Evolutionary conservation across 2,888 invertebrate species (phyloP), one percentile per base, ranked within the genome.

Genomic region (Meliscaeva auricollis): DNA sequence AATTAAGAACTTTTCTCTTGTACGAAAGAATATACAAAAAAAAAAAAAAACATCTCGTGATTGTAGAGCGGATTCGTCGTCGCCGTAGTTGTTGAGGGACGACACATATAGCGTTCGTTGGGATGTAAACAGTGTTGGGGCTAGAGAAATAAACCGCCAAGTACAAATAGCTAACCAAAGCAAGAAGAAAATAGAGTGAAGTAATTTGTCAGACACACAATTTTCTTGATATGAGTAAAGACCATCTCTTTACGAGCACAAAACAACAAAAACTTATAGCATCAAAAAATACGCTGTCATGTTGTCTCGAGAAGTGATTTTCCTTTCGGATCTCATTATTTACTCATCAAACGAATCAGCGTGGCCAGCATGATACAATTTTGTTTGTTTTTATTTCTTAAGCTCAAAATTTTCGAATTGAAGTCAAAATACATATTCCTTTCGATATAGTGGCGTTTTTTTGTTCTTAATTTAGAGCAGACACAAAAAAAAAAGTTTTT

Each of bases 1-100:
- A 94, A 94, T 94, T 93, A 92, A 94, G 94, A 94, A 94, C 93
- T 93, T 93, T 87, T 85, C 77, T 41, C 60, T 22, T 26, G 26
- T 3, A 3, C 4, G 26, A 26, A 26, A 26, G 4, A 26, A 26
- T 15, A 32, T 32, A 30, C 41, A 58, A 38, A 54, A 62, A 54
- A 69, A 44, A 30, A 56, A 56, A 74, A 35, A 38, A 38, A 32
- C 50, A 50, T 15, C 6, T 64, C 64, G 22, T 20, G 38, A 20
- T 38, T 11, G 30, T 11, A 17, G 9, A 44, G 30, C 44, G 46
- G 46, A 32, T 46, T 38, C 41, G 46, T n/a, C n/a, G n/a, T n/a
- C n/a, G n/a, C 9, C 48, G 41, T 35, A 13, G 7, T 58, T 32
- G 4, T 17, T 44, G 44, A 41, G 52, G 68, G 26, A 9, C 20